Evolutionary conservation across 2,888 invertebrate species (phyloP).

Genomic region (Drosophila vallismaia): DNA sequence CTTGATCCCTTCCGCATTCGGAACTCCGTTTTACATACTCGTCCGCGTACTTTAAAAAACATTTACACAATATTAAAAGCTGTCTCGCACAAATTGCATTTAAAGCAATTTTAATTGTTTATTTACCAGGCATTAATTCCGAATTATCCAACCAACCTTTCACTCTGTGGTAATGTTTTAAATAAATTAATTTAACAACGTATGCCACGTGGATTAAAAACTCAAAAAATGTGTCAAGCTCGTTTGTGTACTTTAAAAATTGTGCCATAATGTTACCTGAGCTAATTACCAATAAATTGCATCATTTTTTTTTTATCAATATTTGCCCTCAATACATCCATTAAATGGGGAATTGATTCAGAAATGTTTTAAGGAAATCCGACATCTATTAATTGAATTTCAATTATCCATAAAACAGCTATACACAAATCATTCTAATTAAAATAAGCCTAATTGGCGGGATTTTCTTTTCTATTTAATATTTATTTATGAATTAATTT

Average conservation of each 20-base stretch:
- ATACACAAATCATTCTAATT: conserved; percentile 7
- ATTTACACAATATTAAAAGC: conserved; percentile 42
- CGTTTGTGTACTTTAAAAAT: conserved; percentile 32
- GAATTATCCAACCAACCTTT: conserved; percentile 30
- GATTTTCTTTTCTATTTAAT: conserved; percentile 1
- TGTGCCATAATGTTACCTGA: conserved; percentile 59
- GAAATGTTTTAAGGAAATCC: conserved; percentile 13
- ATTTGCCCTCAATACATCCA: conserved; percentile 21
- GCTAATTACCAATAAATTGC: conserved; percentile 70
- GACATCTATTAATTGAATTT: conserved; percentile 32
- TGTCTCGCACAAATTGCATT: conserved; percentile 27
- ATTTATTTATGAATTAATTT: conserved; percentile 16
- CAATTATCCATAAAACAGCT: conserved; percentile 21
- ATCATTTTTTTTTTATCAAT: conserved; percentile 49
- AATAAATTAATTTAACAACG: conserved; percentile 52
- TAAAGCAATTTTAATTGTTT: conserved; percentile 57
- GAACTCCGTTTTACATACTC: conserved; percentile 28
- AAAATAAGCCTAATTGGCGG: conserved; percentile 26
- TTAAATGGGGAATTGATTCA: conserved; percentile 20
- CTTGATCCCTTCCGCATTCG: conserved; percentile 13
- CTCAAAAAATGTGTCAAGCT: conserved; percentile 7
- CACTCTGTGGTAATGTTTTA: conserved; percentile 16
- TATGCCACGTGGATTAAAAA: conserved; percentile 26
- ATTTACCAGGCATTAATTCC: conserved; percentile 50
- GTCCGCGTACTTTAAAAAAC: conserved; percentile 55